A percentile compares a stretch with the other conserved stretches of the same genome.
Conservation (phyloP, 2,113 vertebrate species). For the Myiozetetes cayanensis region DNA sequence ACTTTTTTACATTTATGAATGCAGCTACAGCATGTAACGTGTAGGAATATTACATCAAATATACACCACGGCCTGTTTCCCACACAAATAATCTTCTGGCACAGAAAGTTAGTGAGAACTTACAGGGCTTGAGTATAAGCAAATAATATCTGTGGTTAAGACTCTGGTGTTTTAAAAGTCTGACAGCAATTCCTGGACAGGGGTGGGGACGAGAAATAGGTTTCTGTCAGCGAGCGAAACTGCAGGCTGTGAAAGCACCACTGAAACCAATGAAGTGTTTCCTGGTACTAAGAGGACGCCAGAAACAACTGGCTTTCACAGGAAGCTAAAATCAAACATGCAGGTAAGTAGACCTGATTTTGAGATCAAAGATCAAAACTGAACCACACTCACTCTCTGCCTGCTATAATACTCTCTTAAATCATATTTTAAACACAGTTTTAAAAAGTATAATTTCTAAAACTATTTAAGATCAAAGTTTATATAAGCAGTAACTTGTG, state of each 20-base stretch:
- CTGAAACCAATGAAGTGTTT: background rate
- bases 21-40: fast-evolving
- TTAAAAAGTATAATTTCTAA: background rate
- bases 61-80: background rate
- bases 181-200: background rate
- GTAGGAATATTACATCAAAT: background rate
- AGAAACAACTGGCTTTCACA: background rate
- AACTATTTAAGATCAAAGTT: background rate
- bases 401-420: background rate
- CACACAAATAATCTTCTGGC: background rate
- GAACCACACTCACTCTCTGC: background rate
- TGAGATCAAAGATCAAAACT: background rate
- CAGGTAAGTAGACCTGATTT: background rate
- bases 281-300: background rate
- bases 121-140: background rate
- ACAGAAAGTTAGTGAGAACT: background rate
- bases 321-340: background rate
- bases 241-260: background rate
- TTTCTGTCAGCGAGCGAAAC: background rate
- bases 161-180: background rate
- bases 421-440: background rate
- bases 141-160: background rate
- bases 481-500: background rate
- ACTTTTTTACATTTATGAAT: background rate
- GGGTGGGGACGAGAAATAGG: background rate